Base-by-base conservation (phyloP, 1,140 invertebrate genomes). In the Riptortus pedestris region DNA sequence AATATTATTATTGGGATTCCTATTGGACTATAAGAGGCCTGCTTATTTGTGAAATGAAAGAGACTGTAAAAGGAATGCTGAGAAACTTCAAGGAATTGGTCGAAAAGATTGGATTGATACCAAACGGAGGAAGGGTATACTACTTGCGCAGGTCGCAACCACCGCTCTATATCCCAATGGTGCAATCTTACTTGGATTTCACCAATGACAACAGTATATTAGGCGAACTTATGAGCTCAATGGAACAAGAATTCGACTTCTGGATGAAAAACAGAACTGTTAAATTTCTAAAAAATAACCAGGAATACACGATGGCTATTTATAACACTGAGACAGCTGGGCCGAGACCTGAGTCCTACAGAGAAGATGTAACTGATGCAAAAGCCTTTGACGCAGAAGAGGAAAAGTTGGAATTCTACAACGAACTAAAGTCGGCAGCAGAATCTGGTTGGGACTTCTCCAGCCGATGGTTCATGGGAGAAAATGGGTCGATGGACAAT, bases 391-490 rank as follows among this genome's bases (percentile, higher is more conserved):
- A 72, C 24, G 82, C 82, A 0, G 33, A 88, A 88, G 81, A 82
- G 31, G 85, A 85, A 45, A 88, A 85, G 71, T 82, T 88, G 67
- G 79, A 82, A 55, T 80, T 87, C 67, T 94, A 88, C 70, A 79
- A 84, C 0, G 85, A 94, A 73, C 71, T 95, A 1, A 91, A 92
- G 71, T 85, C 91, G 0, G 92, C 88, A 0, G 91, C 91, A 0
- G 93, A 97, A 73, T 91, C 90, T 1, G 93, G 93, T 1, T 95
- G 92, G 91, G 93, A 96, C 73, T 96, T 95, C 75, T 93, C 90
- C 16, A 90, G 87, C 4, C 79, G 93, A 58, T 96, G 93, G 93
- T 93, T 93, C 71, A 83, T 88, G 61, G 71, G 75, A n/a, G 74
- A 78, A 7, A 84, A 85, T 80, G 86, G 87, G 1, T 55, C 62